These are phyloP conservation scores for Telenomus remus DNA, from an alignment of 1,140 invertebrate genomes.

Conservation along the genomic window DNA sequence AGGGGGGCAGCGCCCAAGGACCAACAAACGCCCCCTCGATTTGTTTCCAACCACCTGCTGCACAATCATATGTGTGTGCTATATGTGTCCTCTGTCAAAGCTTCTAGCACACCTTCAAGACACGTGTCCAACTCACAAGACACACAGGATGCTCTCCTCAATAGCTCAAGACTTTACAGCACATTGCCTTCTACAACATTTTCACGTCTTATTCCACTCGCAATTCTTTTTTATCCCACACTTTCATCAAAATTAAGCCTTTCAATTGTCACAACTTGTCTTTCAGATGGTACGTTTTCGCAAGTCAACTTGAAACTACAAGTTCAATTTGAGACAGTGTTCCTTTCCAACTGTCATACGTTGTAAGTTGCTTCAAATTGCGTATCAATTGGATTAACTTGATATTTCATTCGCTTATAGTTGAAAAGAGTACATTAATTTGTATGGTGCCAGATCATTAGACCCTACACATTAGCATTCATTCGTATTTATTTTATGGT, in stretches of 20 bases:
- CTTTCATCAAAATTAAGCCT: too few relatives aligned
- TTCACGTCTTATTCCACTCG: background rate
- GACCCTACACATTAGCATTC: too few relatives aligned
- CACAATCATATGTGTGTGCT: conserved; percentile 34
- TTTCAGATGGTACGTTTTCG: too few relatives aligned
- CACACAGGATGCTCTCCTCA: conserved; percentile 8
- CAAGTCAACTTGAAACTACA: too few relatives aligned
- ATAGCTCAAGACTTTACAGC: background rate
- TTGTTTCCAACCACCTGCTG: conserved; percentile 68
- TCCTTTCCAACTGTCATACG: too few relatives aligned
- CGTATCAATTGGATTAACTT: too few relatives aligned
- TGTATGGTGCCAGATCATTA: too few relatives aligned
- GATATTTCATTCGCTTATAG: too few relatives aligned
- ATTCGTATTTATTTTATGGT: background rate
- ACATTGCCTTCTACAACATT: background rate
- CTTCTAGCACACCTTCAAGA: conserved; percentile 21
- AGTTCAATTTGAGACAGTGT: too few relatives aligned
- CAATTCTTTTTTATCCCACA: background rate
- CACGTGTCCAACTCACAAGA: conserved; percentile 29
- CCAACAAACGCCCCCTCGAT: conserved; percentile 66
- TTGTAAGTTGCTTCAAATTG: too few relatives aligned
- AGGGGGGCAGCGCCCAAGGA: conserved; percentile 19
- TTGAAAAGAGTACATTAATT: too few relatives aligned
- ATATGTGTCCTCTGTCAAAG: conserved; percentile 7
- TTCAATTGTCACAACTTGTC: too few relatives aligned